A percentile compares a stretch with the other conserved stretches of the same genome.
Evolutionary conservation across 2,113 vertebrate genomes (phyloP).

Genomic region (Pygathrix nemaeus): DNA sequence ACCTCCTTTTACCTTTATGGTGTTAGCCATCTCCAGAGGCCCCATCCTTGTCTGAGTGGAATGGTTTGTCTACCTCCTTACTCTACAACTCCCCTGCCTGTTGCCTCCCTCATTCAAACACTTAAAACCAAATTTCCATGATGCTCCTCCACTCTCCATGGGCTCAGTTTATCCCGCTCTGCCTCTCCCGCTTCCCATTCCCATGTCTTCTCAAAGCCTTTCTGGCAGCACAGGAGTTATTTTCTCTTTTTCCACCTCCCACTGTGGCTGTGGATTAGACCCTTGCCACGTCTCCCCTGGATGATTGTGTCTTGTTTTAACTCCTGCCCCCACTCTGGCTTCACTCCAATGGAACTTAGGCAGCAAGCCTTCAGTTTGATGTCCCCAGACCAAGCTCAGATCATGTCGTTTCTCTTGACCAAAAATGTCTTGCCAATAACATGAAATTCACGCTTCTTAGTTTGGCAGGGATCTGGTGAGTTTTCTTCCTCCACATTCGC

Average conservation of each 20-base stretch:
- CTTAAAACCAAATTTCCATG: neutral
- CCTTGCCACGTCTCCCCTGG: neutral
- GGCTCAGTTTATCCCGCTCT: neutral
- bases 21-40: neutral
- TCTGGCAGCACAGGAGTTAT: accelerated
- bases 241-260: neutral
- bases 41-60: accelerated
- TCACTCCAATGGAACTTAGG: accelerated
- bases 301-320: accelerated
- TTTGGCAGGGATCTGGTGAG: neutral
- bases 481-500: neutral
- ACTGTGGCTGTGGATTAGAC: neutral
- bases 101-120: neutral
- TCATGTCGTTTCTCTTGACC: neutral
- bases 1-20: neutral
- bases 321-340: accelerated
- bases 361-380: neutral
- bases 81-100: accelerated
- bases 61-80: neutral
- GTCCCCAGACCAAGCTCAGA: neutral
- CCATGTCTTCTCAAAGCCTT: neutral
- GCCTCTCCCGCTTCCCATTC: neutral
- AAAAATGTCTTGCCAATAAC: neutral
- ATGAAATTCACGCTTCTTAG: neutral
- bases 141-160: accelerated